Percentiles rank a stretch among this genome's conserved stretches.
Conservation (phyloP, 2,113 vertebrate genomes). For the Microtus ochrogaster region DNA sequence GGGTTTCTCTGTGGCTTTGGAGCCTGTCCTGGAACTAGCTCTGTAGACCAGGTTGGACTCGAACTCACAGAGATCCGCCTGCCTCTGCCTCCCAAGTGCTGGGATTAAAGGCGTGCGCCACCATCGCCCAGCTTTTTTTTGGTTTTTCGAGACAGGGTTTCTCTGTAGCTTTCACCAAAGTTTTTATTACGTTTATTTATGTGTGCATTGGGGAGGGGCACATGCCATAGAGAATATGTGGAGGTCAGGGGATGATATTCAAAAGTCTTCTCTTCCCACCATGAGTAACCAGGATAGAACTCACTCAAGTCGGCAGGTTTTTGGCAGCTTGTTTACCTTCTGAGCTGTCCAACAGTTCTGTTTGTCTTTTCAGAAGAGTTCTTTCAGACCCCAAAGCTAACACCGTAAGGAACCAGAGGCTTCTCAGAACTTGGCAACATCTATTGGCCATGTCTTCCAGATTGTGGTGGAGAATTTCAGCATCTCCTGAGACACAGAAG, state of each 20-base stretch:
- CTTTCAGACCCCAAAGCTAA: slow-evolving; percentile 29
- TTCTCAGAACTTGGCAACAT: not conserved
- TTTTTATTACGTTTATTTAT: not conserved
- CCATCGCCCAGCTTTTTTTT: no score
- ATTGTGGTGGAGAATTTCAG: not conserved
- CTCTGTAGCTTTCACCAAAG: no score
- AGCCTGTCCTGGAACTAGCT: no score
- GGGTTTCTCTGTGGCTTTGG: no score
- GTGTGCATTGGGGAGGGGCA: not conserved
- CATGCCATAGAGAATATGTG: not conserved
- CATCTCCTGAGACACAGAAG: not conserved
- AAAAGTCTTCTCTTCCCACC: not conserved
- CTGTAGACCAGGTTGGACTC: no score
- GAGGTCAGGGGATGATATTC: not conserved
- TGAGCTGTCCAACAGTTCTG: not conserved
- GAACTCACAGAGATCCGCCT: no score
- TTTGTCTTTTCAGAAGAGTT: slow-evolving; percentile 26
- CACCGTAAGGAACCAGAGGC: not conserved
- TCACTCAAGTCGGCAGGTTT: not conserved
- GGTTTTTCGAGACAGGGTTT: no score
- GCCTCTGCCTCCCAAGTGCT: no score
- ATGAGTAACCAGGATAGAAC: no score
- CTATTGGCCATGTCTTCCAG: not conserved
- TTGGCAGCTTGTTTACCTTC: not conserved
- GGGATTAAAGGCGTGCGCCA: no score